Base-by-base conservation (phyloP, 2,888 invertebrate genomes). In the Hemaris fuciformis region DNA sequence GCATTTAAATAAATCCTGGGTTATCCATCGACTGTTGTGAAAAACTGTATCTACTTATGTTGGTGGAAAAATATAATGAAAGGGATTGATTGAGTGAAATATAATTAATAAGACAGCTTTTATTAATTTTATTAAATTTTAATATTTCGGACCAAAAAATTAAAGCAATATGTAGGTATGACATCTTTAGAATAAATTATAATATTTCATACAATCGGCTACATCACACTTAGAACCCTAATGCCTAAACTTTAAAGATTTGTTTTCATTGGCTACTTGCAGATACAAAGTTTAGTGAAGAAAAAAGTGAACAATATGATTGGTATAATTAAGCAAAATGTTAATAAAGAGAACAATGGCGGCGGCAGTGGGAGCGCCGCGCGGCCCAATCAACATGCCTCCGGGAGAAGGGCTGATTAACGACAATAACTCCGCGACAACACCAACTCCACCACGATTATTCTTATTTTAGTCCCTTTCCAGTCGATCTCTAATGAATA, bases 401-500 rank as follows among this genome's bases (percentile, higher is more conserved):
- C 78, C 77, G 71, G 73, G 71, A 82, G 83, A 80, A 81, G 77
- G 77, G 74, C 85, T 88, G 89, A 89, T 88, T 87, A 90, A 89
- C 87, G 88, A 89, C 91, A 91, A 91, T 92, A 91, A 90, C 89
- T 89, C 86, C 81, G 80, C 69, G 83, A 86, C 88, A 84, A 89
- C 90, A 89, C 90, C 84, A 88, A 84, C 87, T 88, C 85, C 85
- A 77, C 79, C 85, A 85, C 83, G 78, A 86, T 89, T 89, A 84
- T 88, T 91, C 89, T 91, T 90, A 89, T 88, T 88, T 88, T 83
- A 83, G 86, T 84, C 88, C 89, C 89, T 89, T 90, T 88, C 89
- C 88, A 88, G 85, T 85, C 89, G 89, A 90, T 90, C 89, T 91
- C 91, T 91, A 92, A 92, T 91, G 91, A 92, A 92, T 91, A 89